A percentile compares a stretch with the other conserved stretches of the same genome.
These are phyloP conservation scores for Poecile atricapillus DNA, from an alignment of 2,113 vertebrate species.

Conservation along the genomic window DNA sequence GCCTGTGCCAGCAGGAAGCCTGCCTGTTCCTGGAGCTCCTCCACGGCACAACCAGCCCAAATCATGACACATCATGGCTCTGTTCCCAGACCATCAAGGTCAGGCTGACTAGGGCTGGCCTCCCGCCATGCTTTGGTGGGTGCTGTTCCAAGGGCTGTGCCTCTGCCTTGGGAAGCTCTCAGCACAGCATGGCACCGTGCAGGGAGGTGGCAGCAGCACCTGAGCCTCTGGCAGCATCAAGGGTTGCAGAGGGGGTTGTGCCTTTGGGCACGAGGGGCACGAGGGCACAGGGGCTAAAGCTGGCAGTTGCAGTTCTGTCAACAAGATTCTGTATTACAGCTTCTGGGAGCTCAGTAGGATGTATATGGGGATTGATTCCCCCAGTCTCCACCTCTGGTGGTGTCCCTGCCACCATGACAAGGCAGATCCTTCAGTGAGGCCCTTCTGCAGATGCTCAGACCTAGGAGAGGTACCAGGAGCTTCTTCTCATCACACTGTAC, in stretches of 20 bases:
- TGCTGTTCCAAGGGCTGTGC: slow-evolving; percentile 37
- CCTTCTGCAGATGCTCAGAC: neutral
- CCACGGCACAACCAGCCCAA: neutral
- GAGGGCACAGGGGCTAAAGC: neutral
- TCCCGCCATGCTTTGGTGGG: neutral
- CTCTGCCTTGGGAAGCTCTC: neutral
- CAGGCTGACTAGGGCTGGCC: slow-evolving; percentile 43
- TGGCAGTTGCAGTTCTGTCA: neutral
- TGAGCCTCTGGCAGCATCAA: neutral
- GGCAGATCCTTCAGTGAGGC: neutral
- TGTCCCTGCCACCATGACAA: neutral
- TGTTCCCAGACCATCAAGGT: slow-evolving; percentile 59
- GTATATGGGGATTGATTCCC: neutral
- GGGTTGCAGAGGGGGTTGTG: neutral
- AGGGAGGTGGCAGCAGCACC: neutral
- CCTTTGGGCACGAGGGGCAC: neutral
- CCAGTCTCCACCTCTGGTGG: neutral
- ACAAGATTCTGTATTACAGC: neutral
- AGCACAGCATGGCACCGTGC: neutral
- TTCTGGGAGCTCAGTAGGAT: neutral
- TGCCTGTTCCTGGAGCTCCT: slow-evolving; percentile 7
- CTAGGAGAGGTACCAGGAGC: neutral
- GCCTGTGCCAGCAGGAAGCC: neutral
- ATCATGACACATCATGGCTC: slow-evolving; percentile 31
- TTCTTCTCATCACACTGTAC: neutral